phyloP scores from a whole-genome alignment of 2,113 vertebrate species.

The Hydrolagus affinis region DNA sequence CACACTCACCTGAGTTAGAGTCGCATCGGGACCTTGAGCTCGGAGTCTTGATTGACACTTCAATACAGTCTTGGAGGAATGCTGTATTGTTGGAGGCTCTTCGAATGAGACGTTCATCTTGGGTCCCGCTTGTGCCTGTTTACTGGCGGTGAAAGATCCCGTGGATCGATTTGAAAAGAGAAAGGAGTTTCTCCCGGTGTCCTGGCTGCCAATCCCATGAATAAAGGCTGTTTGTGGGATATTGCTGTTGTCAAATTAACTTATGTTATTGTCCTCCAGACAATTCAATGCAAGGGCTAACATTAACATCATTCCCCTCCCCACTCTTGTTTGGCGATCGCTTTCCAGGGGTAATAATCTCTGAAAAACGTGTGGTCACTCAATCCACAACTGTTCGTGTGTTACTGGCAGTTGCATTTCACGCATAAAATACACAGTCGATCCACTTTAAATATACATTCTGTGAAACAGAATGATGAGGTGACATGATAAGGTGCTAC shows the following conservation, averaged over 20 bases:
- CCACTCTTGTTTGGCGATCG: no score
- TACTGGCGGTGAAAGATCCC: background rate
- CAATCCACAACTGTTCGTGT: no score
- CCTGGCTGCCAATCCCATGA: background rate
- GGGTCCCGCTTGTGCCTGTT: background rate
- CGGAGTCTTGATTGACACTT: background rate
- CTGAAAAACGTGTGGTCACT: no score
- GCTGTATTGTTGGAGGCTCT: background rate
- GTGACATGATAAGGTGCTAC: no score
- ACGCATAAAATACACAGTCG: no score
- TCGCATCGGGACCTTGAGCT: background rate
- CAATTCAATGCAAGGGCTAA: background rate
- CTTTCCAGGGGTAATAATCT: no score
- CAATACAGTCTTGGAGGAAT: background rate
- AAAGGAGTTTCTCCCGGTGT: background rate
- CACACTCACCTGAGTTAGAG: background rate
- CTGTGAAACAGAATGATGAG: no score
- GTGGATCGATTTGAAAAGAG: background rate
- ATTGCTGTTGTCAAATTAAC: background rate
- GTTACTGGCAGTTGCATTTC: no score
- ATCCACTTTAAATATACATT: no score
- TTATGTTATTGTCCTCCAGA: no score
- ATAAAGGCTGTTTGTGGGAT: background rate
- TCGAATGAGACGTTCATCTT: background rate
- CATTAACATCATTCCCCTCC: no score